Conservation (phyloP, 37 sponge, comb jelly and placozoan genomes). For the Petrosia ficiformis region DNA sequence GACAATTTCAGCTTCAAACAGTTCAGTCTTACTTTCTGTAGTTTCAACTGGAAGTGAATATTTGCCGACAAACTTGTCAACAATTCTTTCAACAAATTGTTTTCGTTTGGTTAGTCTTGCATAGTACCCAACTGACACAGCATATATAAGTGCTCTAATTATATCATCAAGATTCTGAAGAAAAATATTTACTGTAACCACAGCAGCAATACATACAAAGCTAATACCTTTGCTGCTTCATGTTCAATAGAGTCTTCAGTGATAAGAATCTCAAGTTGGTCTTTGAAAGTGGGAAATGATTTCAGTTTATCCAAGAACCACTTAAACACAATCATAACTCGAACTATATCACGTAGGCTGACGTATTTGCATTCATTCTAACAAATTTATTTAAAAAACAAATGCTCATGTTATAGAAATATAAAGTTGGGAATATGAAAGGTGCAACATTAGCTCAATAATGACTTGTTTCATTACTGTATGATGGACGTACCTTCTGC, state of each 20-base stretch:
- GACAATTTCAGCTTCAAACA: conserved; percentile 48
- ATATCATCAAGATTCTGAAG: conserved; percentile 8
- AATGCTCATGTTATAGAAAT: neutral
- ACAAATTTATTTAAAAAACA: neutral
- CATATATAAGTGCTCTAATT: conserved; percentile 38
- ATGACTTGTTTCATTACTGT: no score
- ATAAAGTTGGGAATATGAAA: no score
- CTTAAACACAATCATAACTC: conserved; percentile 80
- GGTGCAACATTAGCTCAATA: no score
- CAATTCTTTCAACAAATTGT: conserved; percentile 47
- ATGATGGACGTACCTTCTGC: neutral
- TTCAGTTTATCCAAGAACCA: conserved; percentile 50
- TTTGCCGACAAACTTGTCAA: conserved; percentile 30
- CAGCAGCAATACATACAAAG: neutral
- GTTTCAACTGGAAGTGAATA: conserved; percentile 25
- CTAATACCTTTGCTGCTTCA: no score
- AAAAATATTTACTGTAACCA: neutral
- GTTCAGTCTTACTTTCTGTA: neutral
- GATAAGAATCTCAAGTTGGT: no score
- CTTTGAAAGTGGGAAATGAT: neutral
- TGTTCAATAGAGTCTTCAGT: neutral
- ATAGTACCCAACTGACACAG: conserved; percentile 80
- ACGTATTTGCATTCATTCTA: conserved; percentile 92
- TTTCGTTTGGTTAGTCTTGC: conserved; percentile 57
- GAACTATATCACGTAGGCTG: conserved; percentile 81